phyloP scores from a whole-genome alignment of 2,113 vertebrate species.

The Suncus etruscus region DNA sequence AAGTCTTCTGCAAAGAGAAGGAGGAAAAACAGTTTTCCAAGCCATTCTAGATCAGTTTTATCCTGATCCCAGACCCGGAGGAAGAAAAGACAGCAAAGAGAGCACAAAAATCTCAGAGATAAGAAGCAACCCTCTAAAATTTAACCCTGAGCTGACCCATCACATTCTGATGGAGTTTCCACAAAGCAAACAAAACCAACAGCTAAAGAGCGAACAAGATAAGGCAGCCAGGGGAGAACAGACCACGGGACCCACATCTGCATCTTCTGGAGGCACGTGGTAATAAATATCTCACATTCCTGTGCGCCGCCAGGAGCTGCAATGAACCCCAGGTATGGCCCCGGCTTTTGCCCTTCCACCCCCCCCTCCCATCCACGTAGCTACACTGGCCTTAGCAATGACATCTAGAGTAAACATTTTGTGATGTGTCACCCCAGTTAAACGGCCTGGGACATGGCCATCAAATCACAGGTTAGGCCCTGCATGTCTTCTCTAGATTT shows the following conservation, averaged over 20 bases:
- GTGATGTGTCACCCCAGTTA: background rate
- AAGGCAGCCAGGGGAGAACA: slow-evolving; percentile 14
- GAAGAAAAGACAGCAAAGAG: background rate
- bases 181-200: slow-evolving; percentile 12
- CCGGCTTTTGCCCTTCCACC: slow-evolving; percentile 28
- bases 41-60: slow-evolving; percentile 20
- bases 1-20: background rate
- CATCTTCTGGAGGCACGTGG: background rate
- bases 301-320: background rate
- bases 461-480: background rate
- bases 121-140: slow-evolving; percentile 46
- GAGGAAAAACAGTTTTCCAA: background rate
- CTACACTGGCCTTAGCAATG: background rate
- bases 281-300: background rate
- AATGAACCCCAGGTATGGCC: background rate
- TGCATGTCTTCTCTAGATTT: background rate
- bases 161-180: slow-evolving; percentile 7
- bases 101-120: background rate
- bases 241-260: background rate
- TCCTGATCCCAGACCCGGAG: slow-evolving; percentile 29
- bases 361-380: background rate
- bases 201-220: slow-evolving; percentile 36
- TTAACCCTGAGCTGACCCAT: slow-evolving; percentile 4
- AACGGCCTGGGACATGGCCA: no score
- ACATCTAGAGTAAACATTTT: background rate